Evolutionary conservation across 2,113 vertebrate species (phyloP).

Genomic region (Panthera tigris): DNA sequence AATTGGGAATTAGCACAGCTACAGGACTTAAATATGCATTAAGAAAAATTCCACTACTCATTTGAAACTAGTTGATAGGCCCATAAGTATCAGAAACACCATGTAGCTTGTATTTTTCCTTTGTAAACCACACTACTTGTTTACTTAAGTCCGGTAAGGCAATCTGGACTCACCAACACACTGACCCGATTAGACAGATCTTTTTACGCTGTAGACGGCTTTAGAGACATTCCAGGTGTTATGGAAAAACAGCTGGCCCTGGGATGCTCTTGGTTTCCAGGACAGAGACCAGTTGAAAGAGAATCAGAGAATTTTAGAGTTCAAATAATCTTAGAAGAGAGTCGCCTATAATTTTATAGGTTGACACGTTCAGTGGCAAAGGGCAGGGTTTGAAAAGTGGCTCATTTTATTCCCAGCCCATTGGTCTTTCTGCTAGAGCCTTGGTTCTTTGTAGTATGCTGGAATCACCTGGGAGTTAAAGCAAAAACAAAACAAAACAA

Average conservation of each 20-base stretch:
- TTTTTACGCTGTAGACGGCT: neutral
- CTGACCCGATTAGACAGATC: slow-evolving; percentile 49
- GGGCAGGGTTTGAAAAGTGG: neutral
- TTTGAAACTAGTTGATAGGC: slow-evolving; percentile 24
- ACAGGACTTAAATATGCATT: slow-evolving; percentile 58
- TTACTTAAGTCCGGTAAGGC: slow-evolving; percentile 41
- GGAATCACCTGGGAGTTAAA: neutral
- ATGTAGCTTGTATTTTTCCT: slow-evolving; percentile 69
- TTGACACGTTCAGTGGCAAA: neutral
- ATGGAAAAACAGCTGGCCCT: neutral
- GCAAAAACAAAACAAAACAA: neutral
- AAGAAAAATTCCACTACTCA: slow-evolving; percentile 69
- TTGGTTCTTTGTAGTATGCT: neutral
- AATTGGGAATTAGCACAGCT: neutral
- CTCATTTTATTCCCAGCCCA: slow-evolving; percentile 45
- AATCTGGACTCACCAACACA: slow-evolving; percentile 29
- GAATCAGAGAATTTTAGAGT: neutral
- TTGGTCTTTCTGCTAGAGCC: neutral
- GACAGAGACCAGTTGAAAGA: neutral
- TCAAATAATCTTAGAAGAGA: neutral
- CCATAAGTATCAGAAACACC: slow-evolving; percentile 31
- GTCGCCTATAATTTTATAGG: neutral
- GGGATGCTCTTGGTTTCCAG: neutral
- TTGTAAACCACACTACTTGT: slow-evolving; percentile 62
- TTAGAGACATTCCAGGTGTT: neutral